Evolutionary conservation across 2,888 invertebrate species (phyloP).

Genomic region (Hemithea aestivaria): DNA sequence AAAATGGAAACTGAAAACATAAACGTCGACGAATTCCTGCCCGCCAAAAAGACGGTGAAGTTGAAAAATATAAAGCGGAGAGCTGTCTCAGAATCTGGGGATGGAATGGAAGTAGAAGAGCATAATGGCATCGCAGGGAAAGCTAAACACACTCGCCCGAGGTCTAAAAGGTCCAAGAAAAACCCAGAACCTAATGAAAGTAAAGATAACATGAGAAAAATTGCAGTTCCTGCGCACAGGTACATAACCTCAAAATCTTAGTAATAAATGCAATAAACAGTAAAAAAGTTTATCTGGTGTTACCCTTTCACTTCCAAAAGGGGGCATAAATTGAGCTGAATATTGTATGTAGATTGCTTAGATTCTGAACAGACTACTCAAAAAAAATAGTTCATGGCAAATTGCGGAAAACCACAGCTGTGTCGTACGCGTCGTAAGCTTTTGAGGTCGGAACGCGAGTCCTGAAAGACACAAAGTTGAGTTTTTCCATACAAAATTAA

Average conservation of each 20-base stretch:
- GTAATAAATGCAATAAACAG: slow-evolving; percentile 6
- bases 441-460: too few relatives aligned
- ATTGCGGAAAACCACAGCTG: too few relatives aligned
- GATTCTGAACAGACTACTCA: too few relatives aligned
- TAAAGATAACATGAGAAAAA: slow-evolving; percentile 82
- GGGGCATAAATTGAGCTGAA: too few relatives aligned
- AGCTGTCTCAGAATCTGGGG: slow-evolving; percentile 68
- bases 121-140: slow-evolving; percentile 80
- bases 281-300: too few relatives aligned
- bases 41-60: slow-evolving; percentile 69
- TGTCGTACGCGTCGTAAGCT: too few relatives aligned
- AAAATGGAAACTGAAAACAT: slow-evolving; percentile 73
- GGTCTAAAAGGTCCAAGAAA: slow-evolving; percentile 64
- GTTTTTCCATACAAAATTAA: too few relatives aligned
- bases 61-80: slow-evolving; percentile 75
- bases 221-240: slow-evolving; percentile 95
- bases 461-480: too few relatives aligned
- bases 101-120: slow-evolving; percentile 83
- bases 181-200: slow-evolving; percentile 71
- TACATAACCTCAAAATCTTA: slow-evolving; percentile 44
- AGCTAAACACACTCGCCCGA: slow-evolving; percentile 56
- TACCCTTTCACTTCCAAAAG: too few relatives aligned
- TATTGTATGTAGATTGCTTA: too few relatives aligned
- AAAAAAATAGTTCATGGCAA: too few relatives aligned
- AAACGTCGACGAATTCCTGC: slow-evolving; percentile 72